phyloP scores from a whole-genome alignment of 2,113 vertebrate genomes.

The Chaenocephalus aceratus region DNA sequence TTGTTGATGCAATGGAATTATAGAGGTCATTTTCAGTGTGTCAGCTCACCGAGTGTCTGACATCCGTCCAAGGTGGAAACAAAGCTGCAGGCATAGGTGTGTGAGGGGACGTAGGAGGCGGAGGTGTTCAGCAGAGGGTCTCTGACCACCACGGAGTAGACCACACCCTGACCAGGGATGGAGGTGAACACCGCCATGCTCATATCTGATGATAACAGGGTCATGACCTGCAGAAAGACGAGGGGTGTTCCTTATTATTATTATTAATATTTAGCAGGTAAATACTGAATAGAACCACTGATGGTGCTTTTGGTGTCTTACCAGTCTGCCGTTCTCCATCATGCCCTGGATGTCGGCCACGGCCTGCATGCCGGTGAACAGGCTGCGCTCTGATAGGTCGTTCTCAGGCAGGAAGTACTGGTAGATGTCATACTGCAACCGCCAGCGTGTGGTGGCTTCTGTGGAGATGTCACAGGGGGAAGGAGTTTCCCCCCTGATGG shows the following conservation, averaged over 20 bases:
- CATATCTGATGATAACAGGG: conserved; percentile 83
- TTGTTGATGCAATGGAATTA: not conserved
- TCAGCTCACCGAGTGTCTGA: conserved; percentile 84
- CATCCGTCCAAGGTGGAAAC: conserved; percentile 84
- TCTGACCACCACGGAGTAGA: conserved; percentile 92
- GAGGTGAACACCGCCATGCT: conserved; percentile 87
- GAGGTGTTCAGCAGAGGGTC: conserved; percentile 91
- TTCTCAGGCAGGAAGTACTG: conserved; percentile 93
- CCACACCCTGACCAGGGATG: conserved; percentile 91
- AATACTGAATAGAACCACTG: not conserved
- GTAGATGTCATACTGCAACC: conserved; percentile 91
- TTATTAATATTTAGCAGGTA: not conserved
- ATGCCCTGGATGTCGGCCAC: conserved; percentile 83
- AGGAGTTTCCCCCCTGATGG: conserved; percentile 82
- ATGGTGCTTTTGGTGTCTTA: conserved; percentile 55
- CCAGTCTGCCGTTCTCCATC: conserved; percentile 82
- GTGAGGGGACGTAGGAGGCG: conserved; percentile 90
- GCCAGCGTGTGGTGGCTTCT: conserved; percentile 79
- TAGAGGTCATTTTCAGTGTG: not conserved
- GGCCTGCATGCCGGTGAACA: conserved; percentile 84
- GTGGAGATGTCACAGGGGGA: conserved; percentile 81
- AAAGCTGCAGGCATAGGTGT: conserved; percentile 94
- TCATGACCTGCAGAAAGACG: conserved; percentile 81
- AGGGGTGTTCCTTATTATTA: too few relatives aligned
- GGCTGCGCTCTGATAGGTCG: conserved; percentile 83